These are phyloP conservation scores for Enteromius viviparus DNA, from an alignment of 2,797 vertebrate species.

Conservation along the genomic window DNA sequence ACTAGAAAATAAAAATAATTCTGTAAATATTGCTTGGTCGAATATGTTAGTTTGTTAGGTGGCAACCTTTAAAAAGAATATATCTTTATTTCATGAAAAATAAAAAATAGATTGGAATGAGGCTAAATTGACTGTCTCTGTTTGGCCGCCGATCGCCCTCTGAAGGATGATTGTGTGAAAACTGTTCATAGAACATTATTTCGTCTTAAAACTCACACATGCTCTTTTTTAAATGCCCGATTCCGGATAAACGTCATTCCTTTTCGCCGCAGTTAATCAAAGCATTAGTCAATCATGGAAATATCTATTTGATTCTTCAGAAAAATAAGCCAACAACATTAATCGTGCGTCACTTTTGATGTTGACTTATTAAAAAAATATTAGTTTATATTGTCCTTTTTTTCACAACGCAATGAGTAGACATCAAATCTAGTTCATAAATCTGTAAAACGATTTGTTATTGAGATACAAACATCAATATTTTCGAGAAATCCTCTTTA, in stretches of 20 bases:
- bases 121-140: background rate
- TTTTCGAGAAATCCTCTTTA: background rate
- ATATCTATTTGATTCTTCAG: background rate
- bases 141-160: background rate
- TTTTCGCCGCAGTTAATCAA: background rate
- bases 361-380: background rate
- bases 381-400: background rate
- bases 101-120: background rate
- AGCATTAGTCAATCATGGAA: background rate
- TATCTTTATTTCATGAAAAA: background rate
- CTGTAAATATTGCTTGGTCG: background rate
- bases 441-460: background rate
- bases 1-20: background rate
- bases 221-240: background rate
- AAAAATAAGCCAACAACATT: background rate
- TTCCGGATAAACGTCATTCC: background rate
- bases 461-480: background rate
- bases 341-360: background rate
- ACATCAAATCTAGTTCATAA: background rate
- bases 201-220: background rate
- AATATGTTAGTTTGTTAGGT: background rate
- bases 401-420: background rate
- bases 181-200: too few species aligned
- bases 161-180: background rate
- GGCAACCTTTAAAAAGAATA: background rate